A percentile compares a stretch with the other conserved stretches of the same genome.
Conservation (phyloP, 2,888 invertebrate genomes). For the Norana najaformis region DNA sequence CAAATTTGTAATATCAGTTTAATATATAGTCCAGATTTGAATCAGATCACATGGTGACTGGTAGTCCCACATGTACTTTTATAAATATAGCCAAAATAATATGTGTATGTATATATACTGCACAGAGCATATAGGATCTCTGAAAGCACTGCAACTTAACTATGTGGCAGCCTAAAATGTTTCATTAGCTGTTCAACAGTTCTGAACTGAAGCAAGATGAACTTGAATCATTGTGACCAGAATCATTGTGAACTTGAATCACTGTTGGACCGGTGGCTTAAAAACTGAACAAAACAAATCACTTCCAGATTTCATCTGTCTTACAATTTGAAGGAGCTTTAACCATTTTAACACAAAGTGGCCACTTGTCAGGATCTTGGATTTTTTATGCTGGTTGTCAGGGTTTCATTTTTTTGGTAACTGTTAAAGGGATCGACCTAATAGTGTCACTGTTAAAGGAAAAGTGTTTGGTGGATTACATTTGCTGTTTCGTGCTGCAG, state of each 20-base stretch:
- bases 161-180: too few species aligned
- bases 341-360: neutral
- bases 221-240: too few species aligned
- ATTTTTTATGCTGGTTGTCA: neutral
- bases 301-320: neutral
- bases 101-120: neutral
- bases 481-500: neutral
- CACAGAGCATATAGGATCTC: neutral
- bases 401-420: neutral
- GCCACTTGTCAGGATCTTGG: neutral
- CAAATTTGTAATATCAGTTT: too few species aligned
- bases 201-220: too few species aligned
- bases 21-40: too few species aligned
- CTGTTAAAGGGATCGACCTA: neutral
- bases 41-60: too few species aligned
- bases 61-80: too few species aligned
- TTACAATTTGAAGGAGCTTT: neutral
- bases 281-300: neutral
- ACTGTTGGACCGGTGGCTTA: too few species aligned
- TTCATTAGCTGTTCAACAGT: too few species aligned
- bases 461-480: neutral
- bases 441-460: neutral
- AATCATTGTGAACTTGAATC: too few species aligned
- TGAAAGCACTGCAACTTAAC: too few species aligned
- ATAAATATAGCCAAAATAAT: too few species aligned